Evolutionary conservation across 2,888 invertebrate genomes (phyloP).

Genomic region (Apoderus coryli): DNA sequence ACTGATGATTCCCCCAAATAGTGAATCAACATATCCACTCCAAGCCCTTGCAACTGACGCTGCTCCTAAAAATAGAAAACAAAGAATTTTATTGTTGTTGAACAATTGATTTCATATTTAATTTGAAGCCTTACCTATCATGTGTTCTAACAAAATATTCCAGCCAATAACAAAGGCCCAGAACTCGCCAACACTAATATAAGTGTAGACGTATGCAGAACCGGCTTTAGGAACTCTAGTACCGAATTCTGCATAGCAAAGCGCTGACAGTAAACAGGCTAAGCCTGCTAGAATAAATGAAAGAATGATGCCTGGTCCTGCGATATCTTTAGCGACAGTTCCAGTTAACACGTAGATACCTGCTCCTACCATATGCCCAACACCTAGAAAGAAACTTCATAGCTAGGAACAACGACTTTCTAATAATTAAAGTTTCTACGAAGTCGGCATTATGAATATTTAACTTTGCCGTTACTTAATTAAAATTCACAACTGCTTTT

Average conservation of each 20-base stretch:
- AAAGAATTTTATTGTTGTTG: neutral
- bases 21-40: slow-evolving; percentile 75
- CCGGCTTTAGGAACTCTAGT: slow-evolving; percentile 79
- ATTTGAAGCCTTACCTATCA: slow-evolving; percentile 47
- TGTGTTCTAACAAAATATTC: slow-evolving; percentile 83
- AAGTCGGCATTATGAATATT: too few species aligned
- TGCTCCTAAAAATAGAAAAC: slow-evolving; percentile 41
- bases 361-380: slow-evolving; percentile 92
- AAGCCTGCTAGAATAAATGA: slow-evolving; percentile 66
- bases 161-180: slow-evolving; percentile 92
- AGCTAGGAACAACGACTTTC: too few species aligned
- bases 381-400: slow-evolving; percentile 49
- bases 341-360: slow-evolving; percentile 88
- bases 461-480: too few species aligned
- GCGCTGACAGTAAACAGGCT: slow-evolving; percentile 63
- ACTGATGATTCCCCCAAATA: slow-evolving; percentile 56
- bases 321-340: slow-evolving; percentile 64
- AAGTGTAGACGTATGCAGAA: slow-evolving; percentile 87
- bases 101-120: too few species aligned
- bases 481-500: too few species aligned
- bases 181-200: slow-evolving; percentile 84
- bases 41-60: slow-evolving; percentile 81
- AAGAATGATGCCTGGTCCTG: slow-evolving; percentile 69
- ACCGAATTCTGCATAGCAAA: slow-evolving; percentile 85
- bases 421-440: too few species aligned